These are phyloP conservation scores for Apodemia hepburni DNA, from an alignment of 2,888 invertebrate species.

Conservation along the genomic window DNA sequence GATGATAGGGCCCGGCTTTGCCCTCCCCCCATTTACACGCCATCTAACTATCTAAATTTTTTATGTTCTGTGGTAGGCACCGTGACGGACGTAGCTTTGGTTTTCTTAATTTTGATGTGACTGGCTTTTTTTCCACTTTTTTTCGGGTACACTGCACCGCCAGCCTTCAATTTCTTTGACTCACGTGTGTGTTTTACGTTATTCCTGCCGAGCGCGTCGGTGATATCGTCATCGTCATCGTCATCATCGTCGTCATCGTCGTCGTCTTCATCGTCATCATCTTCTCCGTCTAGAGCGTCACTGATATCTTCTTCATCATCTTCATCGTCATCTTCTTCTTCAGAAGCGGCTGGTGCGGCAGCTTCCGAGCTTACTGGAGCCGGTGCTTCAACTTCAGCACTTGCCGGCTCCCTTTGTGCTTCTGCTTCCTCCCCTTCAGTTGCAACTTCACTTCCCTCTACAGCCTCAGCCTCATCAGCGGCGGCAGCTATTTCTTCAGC, in stretches of 20 bases:
- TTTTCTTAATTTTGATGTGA: conserved; percentile 76
- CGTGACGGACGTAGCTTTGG: conserved; percentile 71
- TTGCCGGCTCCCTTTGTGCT: conserved; percentile 65
- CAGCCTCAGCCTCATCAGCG: conserved; percentile 48
- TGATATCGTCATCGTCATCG: conserved; percentile 82
- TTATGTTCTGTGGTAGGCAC: conserved; percentile 71
- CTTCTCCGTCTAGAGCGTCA: conserved; percentile 80
- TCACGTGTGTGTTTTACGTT: conserved; percentile 86
- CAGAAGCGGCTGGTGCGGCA: conserved; percentile 59
- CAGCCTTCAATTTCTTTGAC: conserved; percentile 85
- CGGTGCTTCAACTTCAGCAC: conserved; percentile 54
- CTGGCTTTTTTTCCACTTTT: conserved; percentile 73
- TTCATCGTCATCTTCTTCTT: conserved; percentile 81
- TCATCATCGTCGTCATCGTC: conserved; percentile 84
- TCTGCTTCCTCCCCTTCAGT: conserved; percentile 64
- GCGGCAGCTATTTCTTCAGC: conserved; percentile 29
- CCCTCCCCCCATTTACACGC: conserved; percentile 50
- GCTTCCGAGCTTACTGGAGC: conserved; percentile 48
- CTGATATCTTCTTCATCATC: conserved; percentile 80
- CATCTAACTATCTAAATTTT: conserved; percentile 78
- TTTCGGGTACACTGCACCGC: conserved; percentile 62
- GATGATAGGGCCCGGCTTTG: conserved; percentile 56
- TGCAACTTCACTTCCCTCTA: conserved; percentile 56
- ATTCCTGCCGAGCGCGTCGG: conserved; percentile 81
- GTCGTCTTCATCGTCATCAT: conserved; percentile 84